These are phyloP conservation scores for Clarias gariepinus DNA, from an alignment of 2,113 vertebrate genomes.

Conservation along the genomic window DNA sequence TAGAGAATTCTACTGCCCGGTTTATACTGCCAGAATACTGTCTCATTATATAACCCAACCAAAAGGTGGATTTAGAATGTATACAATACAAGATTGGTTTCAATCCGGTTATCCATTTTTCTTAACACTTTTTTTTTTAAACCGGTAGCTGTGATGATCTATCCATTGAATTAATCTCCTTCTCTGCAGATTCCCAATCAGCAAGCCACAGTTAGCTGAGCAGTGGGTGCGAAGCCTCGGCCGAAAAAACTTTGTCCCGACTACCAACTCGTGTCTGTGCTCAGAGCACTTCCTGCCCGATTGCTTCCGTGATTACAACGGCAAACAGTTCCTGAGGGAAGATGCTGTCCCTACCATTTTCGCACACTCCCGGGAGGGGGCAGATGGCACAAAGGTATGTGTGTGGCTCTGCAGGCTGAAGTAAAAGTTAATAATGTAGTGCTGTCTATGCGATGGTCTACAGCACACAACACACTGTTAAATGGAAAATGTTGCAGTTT, in stretches of 20 bases:
- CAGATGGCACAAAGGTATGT: slow-evolving; percentile 67
- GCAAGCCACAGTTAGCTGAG: slow-evolving; percentile 72
- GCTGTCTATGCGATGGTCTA: neutral
- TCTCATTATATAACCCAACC: neutral
- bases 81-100: neutral
- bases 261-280: slow-evolving; percentile 76
- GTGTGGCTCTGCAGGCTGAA: neutral
- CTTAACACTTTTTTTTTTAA: neutral
- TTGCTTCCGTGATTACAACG: slow-evolving; percentile 79
- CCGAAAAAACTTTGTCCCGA: slow-evolving; percentile 73
- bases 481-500: neutral
- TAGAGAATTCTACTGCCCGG: too few relatives aligned
- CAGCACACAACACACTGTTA: neutral
- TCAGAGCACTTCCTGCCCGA: slow-evolving; percentile 75
- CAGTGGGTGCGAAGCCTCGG: slow-evolving; percentile 77
- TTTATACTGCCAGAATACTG: too few relatives aligned
- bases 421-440: neutral
- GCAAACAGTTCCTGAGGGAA: slow-evolving; percentile 79
- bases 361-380: slow-evolving; percentile 45
- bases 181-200: slow-evolving; percentile 73
- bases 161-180: neutral
- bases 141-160: neutral
- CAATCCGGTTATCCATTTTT: neutral
- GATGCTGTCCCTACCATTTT: slow-evolving; percentile 78
- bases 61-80: neutral